Evolutionary conservation across 2,113 vertebrate species (phyloP).

Genomic region (Archilochus colubris): DNA sequence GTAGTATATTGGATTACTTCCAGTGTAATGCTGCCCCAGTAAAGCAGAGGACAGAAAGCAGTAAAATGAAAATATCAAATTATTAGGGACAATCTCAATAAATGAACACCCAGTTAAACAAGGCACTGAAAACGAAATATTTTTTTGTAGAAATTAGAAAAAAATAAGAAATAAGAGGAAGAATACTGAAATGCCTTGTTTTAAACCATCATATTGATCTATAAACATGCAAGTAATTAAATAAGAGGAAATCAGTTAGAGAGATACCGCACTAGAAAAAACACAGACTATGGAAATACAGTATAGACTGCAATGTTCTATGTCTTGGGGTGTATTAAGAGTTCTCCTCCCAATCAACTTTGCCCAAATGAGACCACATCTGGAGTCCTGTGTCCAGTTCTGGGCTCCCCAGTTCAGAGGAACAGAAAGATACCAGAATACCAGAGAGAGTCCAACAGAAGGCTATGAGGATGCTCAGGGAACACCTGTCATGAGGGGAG

Average conservation of each 20-base stretch:
- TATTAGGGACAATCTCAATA: neutral
- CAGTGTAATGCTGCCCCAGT: too few relatives aligned
- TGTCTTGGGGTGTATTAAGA: neutral
- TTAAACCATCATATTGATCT: neutral
- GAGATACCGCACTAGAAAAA: neutral
- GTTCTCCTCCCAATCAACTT: too few relatives aligned
- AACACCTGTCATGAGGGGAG: too few relatives aligned
- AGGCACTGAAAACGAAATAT: neutral
- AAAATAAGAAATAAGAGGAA: neutral
- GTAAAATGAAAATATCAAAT: neutral
- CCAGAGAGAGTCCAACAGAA: too few relatives aligned
- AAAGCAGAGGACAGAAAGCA: neutral
- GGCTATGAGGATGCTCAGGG: too few relatives aligned
- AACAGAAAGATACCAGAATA: too few relatives aligned
- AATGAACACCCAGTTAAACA: neutral
- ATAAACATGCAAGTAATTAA: neutral
- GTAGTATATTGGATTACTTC: neutral
- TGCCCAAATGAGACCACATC: too few relatives aligned
- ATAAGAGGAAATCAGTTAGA: neutral
- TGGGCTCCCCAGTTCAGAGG: too few relatives aligned
- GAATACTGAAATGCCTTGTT: fast-evolving
- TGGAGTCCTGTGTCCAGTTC: too few relatives aligned
- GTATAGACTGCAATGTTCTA: neutral
- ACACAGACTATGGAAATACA: neutral
- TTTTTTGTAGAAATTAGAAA: neutral